Percentiles rank a stretch among this genome's conserved stretches.
phyloP scores from a whole-genome alignment of 2,113 vertebrate genomes.

The Gnathonemus echidnorhynchus region DNA sequence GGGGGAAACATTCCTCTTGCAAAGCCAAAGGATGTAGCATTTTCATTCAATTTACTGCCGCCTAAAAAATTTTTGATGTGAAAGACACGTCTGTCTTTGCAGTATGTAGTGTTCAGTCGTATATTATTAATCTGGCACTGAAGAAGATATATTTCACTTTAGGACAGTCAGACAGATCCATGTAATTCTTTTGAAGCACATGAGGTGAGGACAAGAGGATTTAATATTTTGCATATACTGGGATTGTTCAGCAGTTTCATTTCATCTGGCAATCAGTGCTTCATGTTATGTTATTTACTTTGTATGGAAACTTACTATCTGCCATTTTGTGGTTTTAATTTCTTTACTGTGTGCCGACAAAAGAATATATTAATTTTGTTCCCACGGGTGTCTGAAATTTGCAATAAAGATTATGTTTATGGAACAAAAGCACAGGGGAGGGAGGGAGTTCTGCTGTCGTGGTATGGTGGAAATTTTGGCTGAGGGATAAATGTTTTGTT shows the following conservation, averaged over 20 bases:
- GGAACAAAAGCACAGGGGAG: background rate
- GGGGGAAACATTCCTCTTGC: background rate
- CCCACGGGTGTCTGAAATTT: background rate
- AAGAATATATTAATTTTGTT: background rate
- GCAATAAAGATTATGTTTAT: conserved; percentile 3
- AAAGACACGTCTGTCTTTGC: background rate
- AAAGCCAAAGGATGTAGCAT: background rate
- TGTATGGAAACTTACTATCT: background rate
- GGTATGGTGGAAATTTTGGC: background rate
- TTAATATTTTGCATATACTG: background rate
- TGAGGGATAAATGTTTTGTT: conserved; percentile 1
- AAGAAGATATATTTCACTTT: background rate
- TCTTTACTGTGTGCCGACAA: background rate
- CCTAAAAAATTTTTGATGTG: background rate
- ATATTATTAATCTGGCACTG: background rate
- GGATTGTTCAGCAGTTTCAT: background rate
- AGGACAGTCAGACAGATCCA: background rate
- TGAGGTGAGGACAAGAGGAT: background rate
- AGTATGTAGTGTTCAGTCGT: background rate
- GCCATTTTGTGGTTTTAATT: background rate
- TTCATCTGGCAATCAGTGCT: background rate
- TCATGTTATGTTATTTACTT: background rate
- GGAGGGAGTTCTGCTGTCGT: background rate
- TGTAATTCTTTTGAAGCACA: background rate
- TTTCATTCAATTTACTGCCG: background rate